A percentile compares a stretch with the other conserved stretches of the same genome.
Conservation (phyloP, 2,797 vertebrate genomes). For the Philypnodon macrostomus region DNA sequence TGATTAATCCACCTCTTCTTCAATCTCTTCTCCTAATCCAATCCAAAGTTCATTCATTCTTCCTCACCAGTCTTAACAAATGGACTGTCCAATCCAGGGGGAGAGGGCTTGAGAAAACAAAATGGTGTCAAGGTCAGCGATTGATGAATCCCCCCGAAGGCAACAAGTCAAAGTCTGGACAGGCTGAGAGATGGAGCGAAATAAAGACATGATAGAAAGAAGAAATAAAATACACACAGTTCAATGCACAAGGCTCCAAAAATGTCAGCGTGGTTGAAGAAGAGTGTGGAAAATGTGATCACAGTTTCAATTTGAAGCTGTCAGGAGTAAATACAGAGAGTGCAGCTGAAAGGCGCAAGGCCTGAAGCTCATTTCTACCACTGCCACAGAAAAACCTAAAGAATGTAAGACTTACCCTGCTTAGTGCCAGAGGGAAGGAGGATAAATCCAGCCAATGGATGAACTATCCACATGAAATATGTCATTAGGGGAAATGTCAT, state of each 20-base stretch:
- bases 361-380: conserved; percentile 57
- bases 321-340: conserved; percentile 69
- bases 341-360: conserved; percentile 46
- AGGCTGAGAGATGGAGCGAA: conserved; percentile 18
- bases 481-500: no score
- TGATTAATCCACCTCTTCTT: conserved; percentile 65
- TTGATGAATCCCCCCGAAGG: conserved; percentile 56
- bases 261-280: conserved; percentile 40
- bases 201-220: conserved; percentile 28
- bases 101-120: conserved; percentile 35
- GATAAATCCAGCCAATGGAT: conserved; percentile 39
- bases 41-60: conserved; percentile 53
- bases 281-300: conserved; percentile 70
- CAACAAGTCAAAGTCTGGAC: no score
- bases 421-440: conserved; percentile 37
- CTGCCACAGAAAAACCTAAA: conserved; percentile 31
- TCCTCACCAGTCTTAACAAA: conserved; percentile 52
- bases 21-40: conserved; percentile 52
- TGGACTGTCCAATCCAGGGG: conserved; percentile 40
- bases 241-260: conserved; percentile 22
- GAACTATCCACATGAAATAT: conserved; percentile 13
- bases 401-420: conserved; percentile 43
- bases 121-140: conserved; percentile 45
- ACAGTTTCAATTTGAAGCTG: conserved; percentile 72
- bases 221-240: conserved; percentile 10